Percentiles rank a stretch among this genome's conserved stretches.
Conservation (phyloP, 2,797 vertebrate species). For the Coccyzus lansbergi region DNA sequence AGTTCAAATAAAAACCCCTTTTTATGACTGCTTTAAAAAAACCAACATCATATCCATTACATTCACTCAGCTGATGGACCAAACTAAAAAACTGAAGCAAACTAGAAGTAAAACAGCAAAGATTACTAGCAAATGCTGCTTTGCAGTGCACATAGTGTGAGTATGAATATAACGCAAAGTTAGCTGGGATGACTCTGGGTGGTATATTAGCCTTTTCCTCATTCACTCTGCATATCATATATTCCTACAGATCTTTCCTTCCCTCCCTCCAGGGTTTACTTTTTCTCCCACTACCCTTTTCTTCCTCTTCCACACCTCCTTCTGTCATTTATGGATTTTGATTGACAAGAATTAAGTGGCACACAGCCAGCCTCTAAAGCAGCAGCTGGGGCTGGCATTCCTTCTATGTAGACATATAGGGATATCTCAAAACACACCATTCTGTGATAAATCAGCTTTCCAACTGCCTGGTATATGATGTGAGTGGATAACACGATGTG, state of each 20-base stretch:
- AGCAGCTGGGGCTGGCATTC: neutral
- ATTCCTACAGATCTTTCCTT: slow-evolving; percentile 33
- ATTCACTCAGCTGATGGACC: neutral
- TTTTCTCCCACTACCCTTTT: slow-evolving; percentile 7
- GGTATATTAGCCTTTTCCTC: neutral
- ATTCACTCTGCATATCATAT: neutral
- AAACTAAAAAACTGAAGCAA: neutral
- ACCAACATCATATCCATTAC: neutral
- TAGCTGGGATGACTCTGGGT: neutral
- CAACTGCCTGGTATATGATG: fast-evolving
- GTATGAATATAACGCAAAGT: neutral
- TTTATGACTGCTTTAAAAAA: neutral
- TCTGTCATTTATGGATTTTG: slow-evolving; percentile 47
- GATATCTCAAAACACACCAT: neutral
- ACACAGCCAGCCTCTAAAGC: neutral
- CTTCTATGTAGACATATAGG: neutral
- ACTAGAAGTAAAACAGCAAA: neutral
- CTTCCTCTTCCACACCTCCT: neutral
- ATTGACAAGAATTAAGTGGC: slow-evolving; percentile 23
- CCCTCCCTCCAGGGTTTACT: neutral
- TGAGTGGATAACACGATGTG: neutral
- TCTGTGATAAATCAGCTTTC: neutral
- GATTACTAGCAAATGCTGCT: neutral
- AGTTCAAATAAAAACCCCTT: neutral
- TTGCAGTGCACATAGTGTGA: neutral